Evolutionary conservation across 2,113 vertebrate species (phyloP).

Genomic region (Mormyrus iriodes): DNA sequence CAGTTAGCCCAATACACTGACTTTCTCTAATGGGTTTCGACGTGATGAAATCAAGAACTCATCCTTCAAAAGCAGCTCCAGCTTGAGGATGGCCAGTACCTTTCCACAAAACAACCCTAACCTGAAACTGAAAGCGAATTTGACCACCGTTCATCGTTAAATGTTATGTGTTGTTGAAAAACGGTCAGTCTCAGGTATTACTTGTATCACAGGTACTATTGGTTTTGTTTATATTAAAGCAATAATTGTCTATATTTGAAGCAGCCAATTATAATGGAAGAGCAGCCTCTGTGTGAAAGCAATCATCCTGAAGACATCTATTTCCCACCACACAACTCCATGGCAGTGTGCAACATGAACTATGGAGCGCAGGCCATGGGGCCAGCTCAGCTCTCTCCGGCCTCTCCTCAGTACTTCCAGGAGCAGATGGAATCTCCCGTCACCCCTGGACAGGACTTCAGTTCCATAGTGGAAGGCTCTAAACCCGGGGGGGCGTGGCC

Average conservation of each 20-base stretch:
- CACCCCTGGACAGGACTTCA: constrained; percentile 52
- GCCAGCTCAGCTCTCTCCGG: constrained; percentile 62
- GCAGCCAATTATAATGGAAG: constrained; percentile 58
- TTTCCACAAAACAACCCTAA: not conserved
- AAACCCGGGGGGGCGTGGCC: constrained; percentile 48
- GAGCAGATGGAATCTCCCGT: constrained; percentile 55
- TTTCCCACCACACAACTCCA: constrained; percentile 62
- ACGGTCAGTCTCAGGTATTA: not conserved
- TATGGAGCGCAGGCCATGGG: constrained; percentile 64
- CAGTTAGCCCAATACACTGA: not conserved
- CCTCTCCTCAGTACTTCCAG: constrained; percentile 69
- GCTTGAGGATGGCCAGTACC: not conserved
- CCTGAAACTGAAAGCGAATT: not conserved
- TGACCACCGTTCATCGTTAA: not conserved
- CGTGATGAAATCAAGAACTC: not conserved
- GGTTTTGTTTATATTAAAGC: constrained; percentile 20
- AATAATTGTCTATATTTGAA: not conserved
- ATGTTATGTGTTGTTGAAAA: not conserved
- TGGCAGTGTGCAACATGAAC: constrained; percentile 57
- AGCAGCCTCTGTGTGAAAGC: constrained; percentile 72
- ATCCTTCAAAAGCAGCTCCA: not conserved
- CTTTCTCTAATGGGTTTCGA: not conserved
- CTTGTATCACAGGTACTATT: not conserved
- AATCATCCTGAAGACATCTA: constrained; percentile 68
- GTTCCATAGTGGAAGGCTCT: constrained; percentile 54